Evolutionary conservation across 1,140 invertebrate genomes (phyloP), one percentile per base, ranked within the genome.

Genomic region (Heliconius hewitsoni): DNA sequence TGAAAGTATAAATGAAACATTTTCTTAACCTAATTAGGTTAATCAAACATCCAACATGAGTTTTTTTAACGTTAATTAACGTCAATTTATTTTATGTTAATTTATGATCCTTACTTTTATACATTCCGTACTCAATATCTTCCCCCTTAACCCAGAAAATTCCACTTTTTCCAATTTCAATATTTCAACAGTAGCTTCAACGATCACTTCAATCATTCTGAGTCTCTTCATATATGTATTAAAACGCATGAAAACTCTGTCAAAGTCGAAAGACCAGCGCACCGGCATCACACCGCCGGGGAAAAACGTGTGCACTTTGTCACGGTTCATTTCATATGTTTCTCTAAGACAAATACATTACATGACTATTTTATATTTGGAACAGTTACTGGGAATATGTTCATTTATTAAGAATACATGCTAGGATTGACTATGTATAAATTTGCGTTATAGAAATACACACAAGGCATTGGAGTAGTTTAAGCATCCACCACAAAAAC

Each of bases 101-200:
- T 46, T 46, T 46, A 46, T 16, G 13, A 4, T 46, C 37, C 77
- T 52, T 86, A 95, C 94, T 89, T 91, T 91, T 78, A 88, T 96
- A 71, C 95, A 94, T 72, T 95, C 94, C 71, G 90, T 90, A 75
- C 95, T 95, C 19, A 98, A 94, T 71, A 94, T 95, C 87, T 96
- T 96, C 23, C 97, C 97, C 89, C 97, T 96, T 19, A 98, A 94
- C 1, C 98, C 97, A 74, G 96, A 97, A 80, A 98, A 96, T 93
- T 98, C 98, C 11, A 98, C 96, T 90, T 97, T 98, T 92, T 98
- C 98, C 73, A 98, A 89, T 89, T 98, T 98, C n/a, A 97, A 90
- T 87, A 98, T 98, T 90, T 98, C 98, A 8, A 96, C 91, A 0
- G 96, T 96, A 0, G 96, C 96, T 66, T 97, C 95, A 81, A 98